Percentiles rank a stretch among this genome's conserved stretches.
Conservation (phyloP, 2,888 invertebrate genomes). For the Drosophila lacicola region DNA sequence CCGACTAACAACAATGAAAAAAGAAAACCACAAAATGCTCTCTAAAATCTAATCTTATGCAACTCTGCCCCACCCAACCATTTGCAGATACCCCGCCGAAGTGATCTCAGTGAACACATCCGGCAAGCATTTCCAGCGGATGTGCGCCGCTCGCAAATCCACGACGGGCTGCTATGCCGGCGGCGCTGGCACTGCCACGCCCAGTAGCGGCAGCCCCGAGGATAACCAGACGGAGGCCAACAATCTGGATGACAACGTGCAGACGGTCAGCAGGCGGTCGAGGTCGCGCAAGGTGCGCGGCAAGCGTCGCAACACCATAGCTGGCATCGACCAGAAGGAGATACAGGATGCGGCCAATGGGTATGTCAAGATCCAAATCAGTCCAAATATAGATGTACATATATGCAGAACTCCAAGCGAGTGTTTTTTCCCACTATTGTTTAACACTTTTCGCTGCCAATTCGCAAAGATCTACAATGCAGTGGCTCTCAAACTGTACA, state of each 20-base stretch:
- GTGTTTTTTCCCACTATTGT: constrained; percentile 21
- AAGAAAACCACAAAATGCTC: constrained; percentile 37
- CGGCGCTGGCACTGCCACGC: constrained; percentile 49
- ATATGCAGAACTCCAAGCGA: constrained; percentile 4
- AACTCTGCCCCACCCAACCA: neutral
- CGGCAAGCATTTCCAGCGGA: constrained; percentile 94
- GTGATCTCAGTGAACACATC: constrained; percentile 95
- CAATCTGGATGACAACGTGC: constrained; percentile 86
- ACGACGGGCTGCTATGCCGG: constrained; percentile 85
- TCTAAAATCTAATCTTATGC: constrained; percentile 8
- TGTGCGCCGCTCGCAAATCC: constrained; percentile 94
- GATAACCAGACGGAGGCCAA: constrained; percentile 78
- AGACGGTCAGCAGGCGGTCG: constrained; percentile 89
- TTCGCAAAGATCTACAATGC: constrained; percentile 18
- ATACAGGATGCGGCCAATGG: constrained; percentile 93
- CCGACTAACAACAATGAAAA: constrained; percentile 32
- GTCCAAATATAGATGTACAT: neutral
- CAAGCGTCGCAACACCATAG: constrained; percentile 95
- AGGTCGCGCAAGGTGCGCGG: constrained; percentile 91
- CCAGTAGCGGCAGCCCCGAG: constrained; percentile 68
- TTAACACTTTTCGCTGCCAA: constrained; percentile 48
- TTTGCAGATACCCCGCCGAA: constrained; percentile 92
- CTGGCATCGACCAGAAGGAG: constrained; percentile 95
- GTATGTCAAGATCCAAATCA: constrained; percentile 86
- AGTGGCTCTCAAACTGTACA: constrained; percentile 58